phyloP scores from a whole-genome alignment of 2,797 vertebrate species.

The Geotrypetes seraphini region DNA sequence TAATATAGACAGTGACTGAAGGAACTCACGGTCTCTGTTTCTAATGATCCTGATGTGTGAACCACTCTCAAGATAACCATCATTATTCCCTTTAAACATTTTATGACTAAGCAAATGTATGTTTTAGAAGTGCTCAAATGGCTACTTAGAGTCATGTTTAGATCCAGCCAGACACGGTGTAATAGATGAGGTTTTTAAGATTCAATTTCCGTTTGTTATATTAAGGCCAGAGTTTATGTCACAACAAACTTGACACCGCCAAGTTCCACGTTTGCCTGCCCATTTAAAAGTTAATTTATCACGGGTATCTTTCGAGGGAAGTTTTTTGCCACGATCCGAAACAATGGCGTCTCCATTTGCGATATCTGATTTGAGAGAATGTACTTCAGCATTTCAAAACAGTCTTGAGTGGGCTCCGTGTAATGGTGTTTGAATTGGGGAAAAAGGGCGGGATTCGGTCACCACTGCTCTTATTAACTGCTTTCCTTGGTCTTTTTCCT shows the following conservation, averaged over 20 bases:
- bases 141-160: slow-evolving; percentile 38
- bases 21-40: slow-evolving; percentile 30
- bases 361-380: too few relatives aligned
- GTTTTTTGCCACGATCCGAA: too few relatives aligned
- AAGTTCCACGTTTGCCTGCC: slow-evolving; percentile 21
- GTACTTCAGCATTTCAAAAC: too few relatives aligned
- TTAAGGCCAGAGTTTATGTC: too few relatives aligned
- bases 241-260: too few relatives aligned
- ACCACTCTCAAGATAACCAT: slow-evolving; percentile 41
- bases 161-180: slow-evolving; percentile 10
- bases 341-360: too few relatives aligned
- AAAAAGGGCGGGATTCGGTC: too few relatives aligned
- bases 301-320: too few relatives aligned
- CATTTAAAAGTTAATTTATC: slow-evolving; percentile 37
- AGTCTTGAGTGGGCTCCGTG: too few relatives aligned
- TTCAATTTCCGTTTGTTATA: slow-evolving; percentile 10
- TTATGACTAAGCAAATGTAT: slow-evolving; percentile 34
- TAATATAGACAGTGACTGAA: slow-evolving; percentile 38
- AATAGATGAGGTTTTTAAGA: slow-evolving; percentile 19
- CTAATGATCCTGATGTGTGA: slow-evolving; percentile 23
- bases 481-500: too few relatives aligned
- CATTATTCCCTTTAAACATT: slow-evolving; percentile 40
- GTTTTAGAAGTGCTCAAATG: slow-evolving; percentile 38
- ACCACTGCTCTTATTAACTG: too few relatives aligned
- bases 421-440: too few relatives aligned